Conservation (phyloP, 2,797 vertebrate genomes). For the Alfaro cultratus region DNA sequence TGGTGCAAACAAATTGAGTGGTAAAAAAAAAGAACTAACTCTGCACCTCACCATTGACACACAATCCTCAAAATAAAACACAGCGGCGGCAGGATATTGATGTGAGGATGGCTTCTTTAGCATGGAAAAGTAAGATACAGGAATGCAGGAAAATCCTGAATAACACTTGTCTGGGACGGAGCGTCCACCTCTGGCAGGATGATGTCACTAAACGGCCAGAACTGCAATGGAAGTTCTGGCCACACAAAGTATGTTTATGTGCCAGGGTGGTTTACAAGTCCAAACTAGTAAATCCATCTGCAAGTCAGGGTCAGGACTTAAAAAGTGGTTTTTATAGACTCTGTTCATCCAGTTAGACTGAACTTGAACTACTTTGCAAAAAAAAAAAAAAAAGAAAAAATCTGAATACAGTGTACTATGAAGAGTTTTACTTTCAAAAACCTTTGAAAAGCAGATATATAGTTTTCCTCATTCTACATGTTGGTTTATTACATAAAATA, state of each 20-base stretch:
- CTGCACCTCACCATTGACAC: not conserved
- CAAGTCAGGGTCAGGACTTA: not conserved
- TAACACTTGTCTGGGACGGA: not conserved
- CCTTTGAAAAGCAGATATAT: not conserved
- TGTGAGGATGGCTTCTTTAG: not conserved
- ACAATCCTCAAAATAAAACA: not conserved
- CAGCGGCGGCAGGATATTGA: not conserved
- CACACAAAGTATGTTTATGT: not conserved
- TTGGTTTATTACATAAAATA: not conserved
- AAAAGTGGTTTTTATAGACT: not conserved
- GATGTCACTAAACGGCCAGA: not conserved
- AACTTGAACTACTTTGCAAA: not conserved
- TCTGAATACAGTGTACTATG: not conserved
- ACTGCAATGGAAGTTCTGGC: not conserved
- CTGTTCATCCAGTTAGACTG: not conserved
- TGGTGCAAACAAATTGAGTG: not conserved
- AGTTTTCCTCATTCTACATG: not conserved
- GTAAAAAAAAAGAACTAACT: not conserved
- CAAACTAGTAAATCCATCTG: not conserved
- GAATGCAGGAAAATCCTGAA: not conserved
- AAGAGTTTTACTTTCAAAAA: not conserved
- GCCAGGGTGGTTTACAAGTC: not conserved
- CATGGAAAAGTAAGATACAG: not conserved
- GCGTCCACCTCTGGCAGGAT: not conserved
- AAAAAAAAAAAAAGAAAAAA: not conserved